Evolutionary conservation across 2,888 invertebrate species (phyloP).

Genomic region (Stenolophus ochropezus): DNA sequence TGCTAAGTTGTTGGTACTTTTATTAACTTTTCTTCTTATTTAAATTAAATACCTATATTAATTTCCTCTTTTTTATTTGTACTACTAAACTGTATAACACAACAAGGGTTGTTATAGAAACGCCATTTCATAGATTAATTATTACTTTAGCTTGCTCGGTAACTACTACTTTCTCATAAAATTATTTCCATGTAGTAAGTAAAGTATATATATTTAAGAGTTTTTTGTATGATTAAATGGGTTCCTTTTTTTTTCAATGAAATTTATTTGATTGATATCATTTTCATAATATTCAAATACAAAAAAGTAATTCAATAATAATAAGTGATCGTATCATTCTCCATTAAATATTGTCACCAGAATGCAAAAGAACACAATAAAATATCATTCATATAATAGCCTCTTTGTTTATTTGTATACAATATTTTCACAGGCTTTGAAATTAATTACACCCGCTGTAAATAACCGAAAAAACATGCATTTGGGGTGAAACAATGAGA

Average conservation of each 20-base stretch:
- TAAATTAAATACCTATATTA: too few relatives aligned
- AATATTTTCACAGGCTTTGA: slow-evolving; percentile 14
- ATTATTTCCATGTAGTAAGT: too few relatives aligned
- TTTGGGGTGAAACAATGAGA: slow-evolving; percentile 33
- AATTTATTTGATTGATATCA: background rate
- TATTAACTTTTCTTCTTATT: too few relatives aligned
- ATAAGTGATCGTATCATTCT: background rate
- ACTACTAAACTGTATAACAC: too few relatives aligned
- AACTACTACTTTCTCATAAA: too few relatives aligned
- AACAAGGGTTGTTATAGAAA: too few relatives aligned
- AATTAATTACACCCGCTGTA: slow-evolving; percentile 9
- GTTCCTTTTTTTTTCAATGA: background rate
- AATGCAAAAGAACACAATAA: background rate
- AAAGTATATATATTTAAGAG: too few relatives aligned
- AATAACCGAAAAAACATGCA: slow-evolving; percentile 32
- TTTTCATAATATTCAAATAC: background rate
- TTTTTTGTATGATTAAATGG: too few relatives aligned
- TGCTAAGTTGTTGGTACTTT: too few relatives aligned
- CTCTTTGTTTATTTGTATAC: background rate
- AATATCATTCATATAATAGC: background rate
- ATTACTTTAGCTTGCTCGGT: too few relatives aligned
- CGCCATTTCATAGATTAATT: too few relatives aligned
- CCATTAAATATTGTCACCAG: slow-evolving; percentile 23
- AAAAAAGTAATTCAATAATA: background rate
- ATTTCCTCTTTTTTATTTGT: too few relatives aligned